Conservation (phyloP, 2,113 vertebrate species). For the Ranitomeya imitator region DNA sequence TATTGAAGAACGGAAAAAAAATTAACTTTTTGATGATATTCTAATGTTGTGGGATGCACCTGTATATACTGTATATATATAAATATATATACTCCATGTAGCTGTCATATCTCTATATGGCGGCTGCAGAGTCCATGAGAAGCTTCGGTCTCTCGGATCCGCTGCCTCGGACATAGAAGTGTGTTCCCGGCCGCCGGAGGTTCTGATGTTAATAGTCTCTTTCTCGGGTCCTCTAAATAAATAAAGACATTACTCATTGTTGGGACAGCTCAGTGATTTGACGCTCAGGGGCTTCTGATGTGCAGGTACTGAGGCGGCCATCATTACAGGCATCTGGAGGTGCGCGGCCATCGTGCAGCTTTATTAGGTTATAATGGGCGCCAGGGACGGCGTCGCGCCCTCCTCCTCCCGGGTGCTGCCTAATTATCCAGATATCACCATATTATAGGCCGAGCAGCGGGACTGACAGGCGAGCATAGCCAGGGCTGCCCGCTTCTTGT, state of each 20-base stretch:
- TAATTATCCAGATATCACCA: constrained; percentile 23
- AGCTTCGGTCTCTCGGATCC: background rate
- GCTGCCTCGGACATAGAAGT: background rate
- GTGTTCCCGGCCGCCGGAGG: background rate
- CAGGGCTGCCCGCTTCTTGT: constrained; percentile 12
- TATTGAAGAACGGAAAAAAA: no score
- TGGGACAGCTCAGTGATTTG: constrained; percentile 8
- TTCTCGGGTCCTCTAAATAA: constrained; percentile 33
- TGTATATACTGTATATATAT: background rate
- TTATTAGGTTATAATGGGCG: constrained; percentile 7
- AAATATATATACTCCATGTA: background rate
- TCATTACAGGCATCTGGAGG: constrained; percentile 10
- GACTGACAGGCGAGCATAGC: background rate
- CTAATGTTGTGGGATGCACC: no score
- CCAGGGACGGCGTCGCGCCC: background rate
- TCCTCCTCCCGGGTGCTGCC: background rate
- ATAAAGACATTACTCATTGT: constrained; percentile 39
- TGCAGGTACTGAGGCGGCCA: background rate
- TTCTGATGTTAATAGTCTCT: constrained; percentile 11
- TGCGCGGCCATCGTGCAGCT: background rate
- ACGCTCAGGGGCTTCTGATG: constrained; percentile 4
- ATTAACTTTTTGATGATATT: no score
- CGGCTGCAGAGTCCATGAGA: background rate
- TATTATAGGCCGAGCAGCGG: background rate
- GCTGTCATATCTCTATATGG: background rate